Percentiles rank a stretch among this genome's conserved stretches.
phyloP scores from a whole-genome alignment of 2,888 invertebrate species.

The Sarcophaga subvicina region DNA sequence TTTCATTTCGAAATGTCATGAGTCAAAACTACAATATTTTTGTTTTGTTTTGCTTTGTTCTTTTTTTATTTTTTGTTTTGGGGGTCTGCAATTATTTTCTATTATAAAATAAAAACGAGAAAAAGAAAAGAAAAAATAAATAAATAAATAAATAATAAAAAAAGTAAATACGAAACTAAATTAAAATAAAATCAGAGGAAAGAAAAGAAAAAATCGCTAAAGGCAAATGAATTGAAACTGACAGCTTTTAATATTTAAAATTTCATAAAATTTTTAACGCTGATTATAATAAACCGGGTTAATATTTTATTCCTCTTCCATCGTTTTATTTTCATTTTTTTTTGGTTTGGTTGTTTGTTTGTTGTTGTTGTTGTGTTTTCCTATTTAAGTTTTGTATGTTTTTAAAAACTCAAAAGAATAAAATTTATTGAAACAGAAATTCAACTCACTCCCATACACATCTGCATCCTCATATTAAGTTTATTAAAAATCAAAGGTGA shows the following conservation, averaged over 20 bases:
- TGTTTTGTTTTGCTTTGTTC: slow-evolving; percentile 24
- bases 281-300: slow-evolving; percentile 49
- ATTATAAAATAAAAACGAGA: slow-evolving; percentile 21
- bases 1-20: slow-evolving; percentile 66
- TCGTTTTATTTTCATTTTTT: slow-evolving; percentile 9
- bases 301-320: neutral
- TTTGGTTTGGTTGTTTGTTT: too few relatives aligned
- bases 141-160: neutral
- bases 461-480: neutral
- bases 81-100: slow-evolving; percentile 21
- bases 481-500: slow-evolving; percentile 23
- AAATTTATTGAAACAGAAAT: too few relatives aligned
- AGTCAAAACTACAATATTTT: slow-evolving; percentile 66
- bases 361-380: too few relatives aligned
- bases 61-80: slow-evolving; percentile 38
- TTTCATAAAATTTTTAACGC: slow-evolving; percentile 49
- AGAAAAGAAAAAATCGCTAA: slow-evolving; percentile 58
- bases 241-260: slow-evolving; percentile 68
- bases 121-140: neutral
- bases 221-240: slow-evolving; percentile 69
- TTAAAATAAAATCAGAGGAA: slow-evolving; percentile 32
- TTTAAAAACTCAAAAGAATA: slow-evolving; percentile 22
- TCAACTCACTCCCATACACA: too few relatives aligned
- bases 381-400: neutral
- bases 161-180: neutral